Base-by-base conservation (phyloP, 2,113 vertebrate genomes). In the Myanophis thanlyinensis region DNA sequence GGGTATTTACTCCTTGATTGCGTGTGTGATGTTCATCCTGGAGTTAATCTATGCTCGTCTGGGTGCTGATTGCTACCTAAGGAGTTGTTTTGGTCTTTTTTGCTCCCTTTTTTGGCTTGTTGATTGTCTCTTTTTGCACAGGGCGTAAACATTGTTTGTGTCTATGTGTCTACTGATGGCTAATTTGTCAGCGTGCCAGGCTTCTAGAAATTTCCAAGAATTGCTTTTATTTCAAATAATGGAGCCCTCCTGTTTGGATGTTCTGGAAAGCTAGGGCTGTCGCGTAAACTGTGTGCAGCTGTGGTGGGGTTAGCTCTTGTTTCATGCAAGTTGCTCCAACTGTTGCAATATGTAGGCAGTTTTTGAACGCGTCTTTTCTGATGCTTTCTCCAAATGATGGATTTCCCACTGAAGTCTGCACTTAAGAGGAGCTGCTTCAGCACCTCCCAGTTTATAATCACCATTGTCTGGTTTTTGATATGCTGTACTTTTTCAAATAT, bases 361-460 rank as follows among this genome's bases (percentile, higher is more conserved):
- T 92, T 89, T 54, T 11, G 47, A 30, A 35, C 18, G 52, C 56
- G 12, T 59, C 3, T 80, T 89, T 92, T 56, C 44, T 48, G 87
- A 35, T 48, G 27, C n/a, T 84, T 62, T 84, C 44, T 80, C 27
- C 44, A 48, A 23, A 52, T 89, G 52, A 85, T 89, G 88, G 8
- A 85, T 89, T 92, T 80, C 47, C 44, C 30, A 48, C 11, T 6
- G 9, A 40, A 89, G 30, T 52, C 22, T 48, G 30, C 46, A 20
- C 10, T 92, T 89, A 89, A 89, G 15, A 85, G 22, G 27, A 25
- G 46, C 88, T 92, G 88, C 44, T 73, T 92, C 88, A 89, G 88
- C 88, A 92, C 30, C 73, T 56, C 88, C 8, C 10, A 56, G 15
- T 4, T n/a, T 85, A 20, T 89, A 56, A 85, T 89, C 91, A 56